Evolutionary conservation across 2,888 invertebrate species (phyloP).

Genomic region (Nemurella pictetii): DNA sequence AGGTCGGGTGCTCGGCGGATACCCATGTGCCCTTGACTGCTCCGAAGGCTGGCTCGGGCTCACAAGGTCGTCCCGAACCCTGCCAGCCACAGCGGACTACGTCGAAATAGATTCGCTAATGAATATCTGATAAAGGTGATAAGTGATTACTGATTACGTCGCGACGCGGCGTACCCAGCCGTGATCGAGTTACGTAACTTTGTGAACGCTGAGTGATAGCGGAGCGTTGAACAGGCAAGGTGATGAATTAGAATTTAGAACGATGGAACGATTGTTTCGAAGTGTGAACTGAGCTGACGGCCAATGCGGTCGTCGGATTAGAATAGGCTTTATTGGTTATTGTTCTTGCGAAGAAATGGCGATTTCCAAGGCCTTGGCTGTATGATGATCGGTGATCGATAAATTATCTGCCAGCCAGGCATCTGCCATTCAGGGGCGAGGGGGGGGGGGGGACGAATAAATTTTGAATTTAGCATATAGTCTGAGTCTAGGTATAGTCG

Average conservation of each 20-base stretch:
- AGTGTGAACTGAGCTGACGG: not conserved
- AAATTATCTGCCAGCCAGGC: not conserved
- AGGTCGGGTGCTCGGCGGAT: not conserved
- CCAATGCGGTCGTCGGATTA: not conserved
- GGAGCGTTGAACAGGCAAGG: not conserved
- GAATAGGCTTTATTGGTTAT: not conserved
- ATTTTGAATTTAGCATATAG: no score
- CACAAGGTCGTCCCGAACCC: not conserved
- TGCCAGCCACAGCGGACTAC: not conserved
- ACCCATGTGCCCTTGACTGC: constrained; percentile 11
- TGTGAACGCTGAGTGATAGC: not conserved
- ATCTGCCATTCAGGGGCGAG: no score
- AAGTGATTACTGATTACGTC: not conserved
- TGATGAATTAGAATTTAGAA: not conserved
- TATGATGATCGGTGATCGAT: constrained; percentile 3
- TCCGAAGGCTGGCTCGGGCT: not conserved
- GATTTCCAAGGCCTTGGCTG: not conserved
- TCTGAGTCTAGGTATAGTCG: not conserved
- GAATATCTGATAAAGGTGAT: not conserved
- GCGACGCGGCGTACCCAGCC: no score
- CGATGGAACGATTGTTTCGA: not conserved
- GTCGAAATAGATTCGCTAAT: not conserved
- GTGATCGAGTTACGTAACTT: not conserved
- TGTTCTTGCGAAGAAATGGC: not conserved
- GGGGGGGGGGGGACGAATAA: no score